These are phyloP conservation scores for Conus ventricosus DNA, from an alignment of 1,140 invertebrate genomes.

Conservation along the genomic window DNA sequence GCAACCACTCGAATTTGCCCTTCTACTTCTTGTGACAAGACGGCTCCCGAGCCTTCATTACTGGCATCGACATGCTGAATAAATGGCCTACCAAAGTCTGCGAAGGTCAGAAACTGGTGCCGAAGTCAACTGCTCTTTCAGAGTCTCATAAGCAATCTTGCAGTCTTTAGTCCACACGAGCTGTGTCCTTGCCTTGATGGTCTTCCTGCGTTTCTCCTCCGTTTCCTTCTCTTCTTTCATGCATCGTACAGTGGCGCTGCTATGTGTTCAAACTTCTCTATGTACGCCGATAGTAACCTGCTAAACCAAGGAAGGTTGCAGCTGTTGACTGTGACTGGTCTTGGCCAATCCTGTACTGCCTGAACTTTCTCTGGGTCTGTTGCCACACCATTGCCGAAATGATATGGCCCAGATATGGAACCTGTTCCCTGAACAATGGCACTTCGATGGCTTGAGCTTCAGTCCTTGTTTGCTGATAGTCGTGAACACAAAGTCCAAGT, in stretches of 20 bases:
- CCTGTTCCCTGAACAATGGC: constrained; percentile 37
- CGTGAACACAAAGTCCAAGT: constrained; percentile 53
- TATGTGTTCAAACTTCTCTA: constrained; percentile 63
- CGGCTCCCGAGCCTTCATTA: too few species aligned
- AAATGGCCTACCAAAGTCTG: too few species aligned
- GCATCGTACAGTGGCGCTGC: constrained; percentile 59
- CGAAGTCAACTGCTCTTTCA: not conserved
- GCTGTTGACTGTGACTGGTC: constrained; percentile 62
- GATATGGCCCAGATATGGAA: constrained; percentile 50
- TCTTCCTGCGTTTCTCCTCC: too few species aligned
- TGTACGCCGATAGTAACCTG: constrained; percentile 64
- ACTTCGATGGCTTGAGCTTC: constrained; percentile 50
- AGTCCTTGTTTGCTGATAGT: constrained; percentile 41
- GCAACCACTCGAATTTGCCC: constrained; percentile 13
- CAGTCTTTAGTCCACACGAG: too few species aligned
- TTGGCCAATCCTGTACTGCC: too few species aligned
- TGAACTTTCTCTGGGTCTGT: constrained; percentile 56
- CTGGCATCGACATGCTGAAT: too few species aligned
- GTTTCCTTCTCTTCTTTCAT: not conserved
- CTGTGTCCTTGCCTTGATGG: too few species aligned
- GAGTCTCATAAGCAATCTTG: too few species aligned
- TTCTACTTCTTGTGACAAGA: too few species aligned
- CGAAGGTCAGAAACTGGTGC: constrained; percentile 43
- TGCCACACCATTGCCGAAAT: constrained; percentile 54
- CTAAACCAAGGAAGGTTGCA: constrained; percentile 70